These are phyloP conservation scores for Cheilosia vulpina DNA, from an alignment of 2,888 invertebrate genomes.

Conservation along the genomic window DNA sequence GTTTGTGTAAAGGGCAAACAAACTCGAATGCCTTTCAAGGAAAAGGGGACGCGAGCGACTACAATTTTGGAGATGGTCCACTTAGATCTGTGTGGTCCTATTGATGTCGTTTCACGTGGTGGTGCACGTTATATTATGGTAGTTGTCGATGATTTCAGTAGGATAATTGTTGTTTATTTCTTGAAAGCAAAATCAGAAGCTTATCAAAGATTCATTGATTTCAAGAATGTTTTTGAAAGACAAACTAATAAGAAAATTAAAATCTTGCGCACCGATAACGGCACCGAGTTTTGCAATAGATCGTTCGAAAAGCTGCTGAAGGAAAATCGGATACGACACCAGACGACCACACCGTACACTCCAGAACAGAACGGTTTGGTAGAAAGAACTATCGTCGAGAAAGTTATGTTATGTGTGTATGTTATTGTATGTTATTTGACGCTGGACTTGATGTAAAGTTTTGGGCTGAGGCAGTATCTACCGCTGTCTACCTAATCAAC, in stretches of 20 bases:
- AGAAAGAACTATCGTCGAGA: conserved; percentile 1
- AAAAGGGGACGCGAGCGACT: background rate
- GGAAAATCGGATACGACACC: no score
- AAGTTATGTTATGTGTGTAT: no score
- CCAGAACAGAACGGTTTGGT: conserved; percentile 19
- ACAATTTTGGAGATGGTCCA: background rate
- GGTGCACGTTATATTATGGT: conserved; percentile 14
- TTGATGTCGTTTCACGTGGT: conserved; percentile 10
- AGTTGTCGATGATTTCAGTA: conserved; percentile 5
- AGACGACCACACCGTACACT: no score
- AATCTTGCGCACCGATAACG: background rate
- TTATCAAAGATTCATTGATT: conserved; percentile 25
- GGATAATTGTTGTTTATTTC: conserved; percentile 22
- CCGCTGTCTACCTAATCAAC: no score
- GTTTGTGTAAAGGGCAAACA: conserved; percentile 18
- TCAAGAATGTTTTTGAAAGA: conserved; percentile 5
- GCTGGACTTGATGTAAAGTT: no score
- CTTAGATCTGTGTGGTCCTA: conserved; percentile 12
- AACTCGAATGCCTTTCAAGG: background rate
- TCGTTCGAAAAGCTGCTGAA: conserved; percentile 7
- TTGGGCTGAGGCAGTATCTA: no score
- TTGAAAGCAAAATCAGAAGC: conserved; percentile 14
- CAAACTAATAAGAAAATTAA: conserved; percentile 13
- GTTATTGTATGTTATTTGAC: no score
- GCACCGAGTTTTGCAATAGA: conserved; percentile 18